Conservation (phyloP, 2,888 invertebrate species). For the Epistrophella euchroma region DNA sequence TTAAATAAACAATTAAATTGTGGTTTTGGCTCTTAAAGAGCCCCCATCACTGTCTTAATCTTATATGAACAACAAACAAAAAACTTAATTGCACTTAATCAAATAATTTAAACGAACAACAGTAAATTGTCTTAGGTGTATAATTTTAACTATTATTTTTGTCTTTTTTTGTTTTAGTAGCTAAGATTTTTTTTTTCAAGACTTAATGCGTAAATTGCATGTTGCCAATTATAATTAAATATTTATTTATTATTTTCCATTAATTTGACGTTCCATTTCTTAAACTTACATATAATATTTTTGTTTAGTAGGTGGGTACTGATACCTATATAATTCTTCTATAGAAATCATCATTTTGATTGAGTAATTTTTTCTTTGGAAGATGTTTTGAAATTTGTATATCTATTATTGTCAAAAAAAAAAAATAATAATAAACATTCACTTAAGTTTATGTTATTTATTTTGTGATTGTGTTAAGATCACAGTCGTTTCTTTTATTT, state of each 20-base stretch:
- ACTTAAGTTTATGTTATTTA: background rate
- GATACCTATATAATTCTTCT: background rate
- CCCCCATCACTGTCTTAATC: slow-evolving; percentile 29
- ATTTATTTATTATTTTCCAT: background rate
- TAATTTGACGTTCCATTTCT: slow-evolving; percentile 44
- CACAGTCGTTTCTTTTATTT: background rate
- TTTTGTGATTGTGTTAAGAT: slow-evolving; percentile 5
- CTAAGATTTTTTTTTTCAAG: background rate
- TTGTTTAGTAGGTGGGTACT: background rate
- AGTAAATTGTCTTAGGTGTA: slow-evolving; percentile 9
- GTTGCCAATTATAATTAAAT: slow-evolving; percentile 18
- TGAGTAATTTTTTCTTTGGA: background rate
- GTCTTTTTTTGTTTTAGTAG: slow-evolving; percentile 11
- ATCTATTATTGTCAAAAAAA: background rate
- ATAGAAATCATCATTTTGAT: background rate
- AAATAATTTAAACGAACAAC: slow-evolving; percentile 18
- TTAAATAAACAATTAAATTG: slow-evolving; percentile 27
- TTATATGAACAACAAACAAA: slow-evolving; percentile 28
- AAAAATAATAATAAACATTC: background rate
- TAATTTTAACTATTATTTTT: slow-evolving; percentile 2
- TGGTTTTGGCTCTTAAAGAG: slow-evolving; percentile 44
- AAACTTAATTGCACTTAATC: slow-evolving; percentile 25
- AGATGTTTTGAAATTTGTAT: background rate
- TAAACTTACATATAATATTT: background rate
- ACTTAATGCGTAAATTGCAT: slow-evolving; percentile 50